These are phyloP conservation scores for Actinemys pallida DNA, from an alignment of 2,113 vertebrate species.

Conservation along the genomic window DNA sequence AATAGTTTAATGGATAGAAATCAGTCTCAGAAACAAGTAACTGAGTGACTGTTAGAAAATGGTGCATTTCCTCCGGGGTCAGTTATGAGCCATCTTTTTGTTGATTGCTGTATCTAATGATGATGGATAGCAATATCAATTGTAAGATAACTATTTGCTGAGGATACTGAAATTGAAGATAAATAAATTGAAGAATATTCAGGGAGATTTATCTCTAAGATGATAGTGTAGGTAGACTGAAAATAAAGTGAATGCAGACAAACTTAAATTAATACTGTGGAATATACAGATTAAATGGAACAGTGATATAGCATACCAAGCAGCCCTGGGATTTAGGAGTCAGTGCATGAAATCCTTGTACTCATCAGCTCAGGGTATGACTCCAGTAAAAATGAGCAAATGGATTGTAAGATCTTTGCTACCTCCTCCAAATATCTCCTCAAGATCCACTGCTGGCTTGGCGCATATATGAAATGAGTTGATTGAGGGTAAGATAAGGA, in stretches of 20 bases:
- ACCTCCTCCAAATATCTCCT: not conserved
- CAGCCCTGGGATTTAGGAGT: not conserved
- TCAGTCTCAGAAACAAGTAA: not conserved
- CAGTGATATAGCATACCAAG: not conserved
- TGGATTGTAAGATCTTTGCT: not conserved
- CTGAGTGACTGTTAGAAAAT: not conserved
- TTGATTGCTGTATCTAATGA: not conserved
- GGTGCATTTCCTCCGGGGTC: not conserved
- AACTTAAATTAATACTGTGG: not conserved
- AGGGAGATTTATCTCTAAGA: not conserved
- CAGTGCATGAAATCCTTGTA: not conserved
- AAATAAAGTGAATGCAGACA: not conserved
- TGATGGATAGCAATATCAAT: not conserved
- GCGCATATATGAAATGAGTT: not conserved
- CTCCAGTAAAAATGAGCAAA: not conserved
- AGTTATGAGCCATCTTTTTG: not conserved
- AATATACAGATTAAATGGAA: not conserved
- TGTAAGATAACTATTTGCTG: conserved; percentile 7
- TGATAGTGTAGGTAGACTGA: not conserved
- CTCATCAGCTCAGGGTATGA: not conserved
- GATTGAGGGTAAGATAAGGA: not conserved
- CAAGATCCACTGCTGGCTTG: not conserved
- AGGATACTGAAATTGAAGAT: not conserved
- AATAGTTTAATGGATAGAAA: not conserved
- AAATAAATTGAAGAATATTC: conserved; percentile 7